These are phyloP conservation scores for Poeciliopsis turneri DNA, from an alignment of 2,797 vertebrate genomes.

Conservation along the genomic window DNA sequence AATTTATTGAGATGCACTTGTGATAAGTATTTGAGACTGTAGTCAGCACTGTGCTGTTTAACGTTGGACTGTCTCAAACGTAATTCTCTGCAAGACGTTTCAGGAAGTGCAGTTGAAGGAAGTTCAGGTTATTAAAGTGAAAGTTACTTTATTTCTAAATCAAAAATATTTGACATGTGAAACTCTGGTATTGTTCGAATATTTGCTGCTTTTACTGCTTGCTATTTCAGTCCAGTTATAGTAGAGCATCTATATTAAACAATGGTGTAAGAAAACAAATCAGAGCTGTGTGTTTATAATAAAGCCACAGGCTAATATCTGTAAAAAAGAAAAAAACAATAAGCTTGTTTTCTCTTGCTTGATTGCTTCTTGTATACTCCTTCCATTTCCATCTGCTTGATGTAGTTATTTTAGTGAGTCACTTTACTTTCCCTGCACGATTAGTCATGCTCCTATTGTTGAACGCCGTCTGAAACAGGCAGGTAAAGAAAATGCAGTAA, in stretches of 20 bases:
- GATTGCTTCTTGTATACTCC: background rate
- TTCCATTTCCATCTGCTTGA: background rate
- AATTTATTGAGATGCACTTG: background rate
- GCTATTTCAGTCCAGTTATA: background rate
- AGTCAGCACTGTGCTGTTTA: background rate
- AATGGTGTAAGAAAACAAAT: background rate
- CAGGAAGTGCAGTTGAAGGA: background rate
- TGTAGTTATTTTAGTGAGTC: background rate
- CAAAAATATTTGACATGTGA: background rate
- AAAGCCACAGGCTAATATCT: background rate
- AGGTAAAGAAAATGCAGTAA: background rate
- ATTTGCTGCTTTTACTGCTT: background rate
- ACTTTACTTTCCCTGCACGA: background rate
- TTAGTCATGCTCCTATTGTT: background rate
- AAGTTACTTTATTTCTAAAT: background rate
- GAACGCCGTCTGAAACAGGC: background rate
- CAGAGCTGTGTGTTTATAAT: background rate
- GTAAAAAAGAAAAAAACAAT: background rate
- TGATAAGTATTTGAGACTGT: background rate
- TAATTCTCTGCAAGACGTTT: background rate
- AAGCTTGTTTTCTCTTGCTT: background rate
- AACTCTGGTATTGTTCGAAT: background rate
- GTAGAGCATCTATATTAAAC: background rate
- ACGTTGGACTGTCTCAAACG: background rate
- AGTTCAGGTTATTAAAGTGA: background rate